Evolutionary conservation across 2,113 vertebrate species (phyloP), one percentile per base, ranked within the genome.

Genomic region (Gallinago undulata): DNA sequence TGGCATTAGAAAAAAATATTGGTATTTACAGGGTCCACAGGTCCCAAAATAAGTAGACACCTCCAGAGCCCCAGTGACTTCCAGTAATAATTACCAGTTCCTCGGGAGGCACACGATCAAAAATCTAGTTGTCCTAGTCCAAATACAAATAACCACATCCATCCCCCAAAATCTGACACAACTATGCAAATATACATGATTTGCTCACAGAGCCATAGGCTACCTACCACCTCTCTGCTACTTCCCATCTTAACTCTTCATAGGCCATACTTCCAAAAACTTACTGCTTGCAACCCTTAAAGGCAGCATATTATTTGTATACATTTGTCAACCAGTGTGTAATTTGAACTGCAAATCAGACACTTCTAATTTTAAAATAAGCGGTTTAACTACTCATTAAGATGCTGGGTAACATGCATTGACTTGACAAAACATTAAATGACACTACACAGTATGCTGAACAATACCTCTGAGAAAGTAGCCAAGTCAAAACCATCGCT

Each of bases 401-500:
- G 70, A 79, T 22, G 18, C 47, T 41, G 17, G 27, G 10, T 77
- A 59, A 55, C 35, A 48, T 6, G 14, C 47, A 57, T 5, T 64
- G 67, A 80, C 14, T 72, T 66, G 19, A 78, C 23, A 63, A n/a
- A 70, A 74, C n/a, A 33, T 35, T 60, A 55, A 33, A 31, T 16
- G 33, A 55, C 33, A 23, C 33, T 17, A n/a, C 55, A 73, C 8
- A 69, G 30, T 39, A 66, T 45, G 55, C 39, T 73, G 39, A 53
- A 53, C 13, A 43, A 3, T 12, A 87, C 4, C 23, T 60, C 23
- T 1, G 0, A 62, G 67, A 48, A 64, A 70, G 10, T 0, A n/a
- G 10, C 11, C 57, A 67, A 37, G 8, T 35, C 17, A 30, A 37
- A 95, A 47, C 7, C 27, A 28, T 8, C 5, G 59, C 25, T 59